Conservation (phyloP, 2,888 invertebrate species). For the Euspilapteryx auroguttella region DNA sequence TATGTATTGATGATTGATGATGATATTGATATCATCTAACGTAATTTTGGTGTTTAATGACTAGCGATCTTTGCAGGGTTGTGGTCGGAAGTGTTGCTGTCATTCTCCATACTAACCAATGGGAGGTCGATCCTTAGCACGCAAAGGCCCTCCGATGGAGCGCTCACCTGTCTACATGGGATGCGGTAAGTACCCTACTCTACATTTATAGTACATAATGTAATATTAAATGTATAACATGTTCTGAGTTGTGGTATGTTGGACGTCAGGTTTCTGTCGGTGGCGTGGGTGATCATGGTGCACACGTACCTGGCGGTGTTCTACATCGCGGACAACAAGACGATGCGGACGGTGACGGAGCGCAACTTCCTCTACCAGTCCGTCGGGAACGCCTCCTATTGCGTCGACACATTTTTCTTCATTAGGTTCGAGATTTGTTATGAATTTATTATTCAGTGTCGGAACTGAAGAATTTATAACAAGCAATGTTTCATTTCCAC, state of each 20-base stretch:
- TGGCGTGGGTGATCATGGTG: constrained; percentile 83
- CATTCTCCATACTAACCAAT: constrained; percentile 76
- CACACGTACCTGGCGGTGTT: constrained; percentile 83
- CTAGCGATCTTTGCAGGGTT: constrained; percentile 60
- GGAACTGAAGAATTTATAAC: too few relatives aligned
- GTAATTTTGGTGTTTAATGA: too few relatives aligned
- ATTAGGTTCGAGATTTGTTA: constrained; percentile 71
- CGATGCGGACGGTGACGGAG: constrained; percentile 71
- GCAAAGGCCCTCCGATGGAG: constrained; percentile 65
- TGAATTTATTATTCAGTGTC: too few relatives aligned
- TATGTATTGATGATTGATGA: too few relatives aligned
- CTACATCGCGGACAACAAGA: constrained; percentile 75
- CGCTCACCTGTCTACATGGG: constrained; percentile 76
- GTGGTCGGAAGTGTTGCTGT: constrained; percentile 65
- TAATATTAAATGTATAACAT: not conserved
- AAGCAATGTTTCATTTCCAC: too few relatives aligned
- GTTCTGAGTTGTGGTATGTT: not conserved
- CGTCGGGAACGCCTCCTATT: constrained; percentile 82
- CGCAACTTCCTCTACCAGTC: constrained; percentile 79
- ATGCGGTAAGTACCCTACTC: constrained; percentile 47
- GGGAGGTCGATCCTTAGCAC: constrained; percentile 74
- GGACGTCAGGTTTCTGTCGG: constrained; percentile 70
- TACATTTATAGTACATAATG: not conserved
- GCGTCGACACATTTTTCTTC: constrained; percentile 86
- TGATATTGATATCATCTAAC: too few relatives aligned